A percentile compares a stretch with the other conserved stretches of the same genome.
Evolutionary conservation across 2,113 vertebrate genomes (phyloP).

Genomic region (Aphelocoma coerulescens): DNA sequence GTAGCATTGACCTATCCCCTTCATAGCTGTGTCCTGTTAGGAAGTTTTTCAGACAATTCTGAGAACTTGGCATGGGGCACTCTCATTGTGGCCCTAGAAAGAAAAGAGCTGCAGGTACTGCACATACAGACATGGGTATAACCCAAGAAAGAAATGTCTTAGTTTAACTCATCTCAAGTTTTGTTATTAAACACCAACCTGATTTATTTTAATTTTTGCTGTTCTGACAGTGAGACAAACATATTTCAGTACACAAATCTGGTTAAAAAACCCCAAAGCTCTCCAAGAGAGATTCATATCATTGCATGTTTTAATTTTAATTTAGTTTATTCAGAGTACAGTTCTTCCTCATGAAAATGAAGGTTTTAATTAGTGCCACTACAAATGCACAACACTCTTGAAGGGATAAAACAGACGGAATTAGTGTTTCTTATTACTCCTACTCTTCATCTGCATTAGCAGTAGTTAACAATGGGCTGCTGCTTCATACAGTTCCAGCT

Average conservation of each 20-base stretch:
- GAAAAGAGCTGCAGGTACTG: background rate
- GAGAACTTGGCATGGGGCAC: background rate
- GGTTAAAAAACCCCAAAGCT: background rate
- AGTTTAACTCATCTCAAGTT: background rate
- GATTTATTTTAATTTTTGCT: background rate
- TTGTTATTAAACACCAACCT: background rate
- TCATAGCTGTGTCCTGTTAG: background rate
- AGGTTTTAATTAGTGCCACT: background rate
- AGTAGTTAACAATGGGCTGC: background rate
- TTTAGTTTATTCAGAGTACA: background rate
- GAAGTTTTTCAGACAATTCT: background rate
- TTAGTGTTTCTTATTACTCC: background rate
- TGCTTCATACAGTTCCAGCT: background rate
- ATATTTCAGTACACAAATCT: background rate
- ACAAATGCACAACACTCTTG: background rate
- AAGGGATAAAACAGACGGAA: background rate
- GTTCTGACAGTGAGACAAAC: background rate
- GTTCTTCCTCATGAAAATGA: background rate
- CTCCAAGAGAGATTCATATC: background rate
- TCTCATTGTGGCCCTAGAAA: background rate
- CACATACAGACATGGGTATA: background rate
- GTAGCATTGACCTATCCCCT: background rate
- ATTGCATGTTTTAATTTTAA: background rate
- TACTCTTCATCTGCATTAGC: background rate
- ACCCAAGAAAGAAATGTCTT: background rate